These are phyloP conservation scores for Atta cephalotes DNA, from an alignment of 1,140 invertebrate species.

Conservation along the genomic window DNA sequence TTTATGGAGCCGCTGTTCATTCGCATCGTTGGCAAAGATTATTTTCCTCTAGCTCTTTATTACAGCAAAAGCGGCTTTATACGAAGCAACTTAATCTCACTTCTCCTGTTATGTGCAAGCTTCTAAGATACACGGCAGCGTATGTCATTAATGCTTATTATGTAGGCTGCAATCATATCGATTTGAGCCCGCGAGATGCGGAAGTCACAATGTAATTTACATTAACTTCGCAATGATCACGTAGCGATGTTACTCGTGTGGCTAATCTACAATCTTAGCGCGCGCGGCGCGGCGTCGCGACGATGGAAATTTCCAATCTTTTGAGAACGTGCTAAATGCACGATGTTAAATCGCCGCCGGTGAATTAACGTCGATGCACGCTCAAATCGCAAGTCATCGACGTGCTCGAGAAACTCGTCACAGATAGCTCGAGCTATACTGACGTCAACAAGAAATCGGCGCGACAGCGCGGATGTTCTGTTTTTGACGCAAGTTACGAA, in stretches of 20 bases:
- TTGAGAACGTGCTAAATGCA: slow-evolving; percentile 49
- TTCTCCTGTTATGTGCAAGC: background rate
- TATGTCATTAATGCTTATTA: slow-evolving; percentile 48
- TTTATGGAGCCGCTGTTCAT: slow-evolving; percentile 49
- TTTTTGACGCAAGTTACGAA: slow-evolving; percentile 65
- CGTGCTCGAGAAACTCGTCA: slow-evolving; percentile 9
- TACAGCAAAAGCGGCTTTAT: background rate
- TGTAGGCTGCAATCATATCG: slow-evolving; percentile 38
- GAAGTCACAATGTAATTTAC: slow-evolving; percentile 39
- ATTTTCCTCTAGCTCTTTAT: slow-evolving; percentile 34
- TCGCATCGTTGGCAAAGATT: slow-evolving; percentile 36
- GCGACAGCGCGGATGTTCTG: background rate
- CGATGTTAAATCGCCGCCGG: slow-evolving; percentile 42
- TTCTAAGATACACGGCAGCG: background rate
- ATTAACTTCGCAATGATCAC: slow-evolving; percentile 27
- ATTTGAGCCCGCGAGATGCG: slow-evolving; percentile 12
- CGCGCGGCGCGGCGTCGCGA: slow-evolving; percentile 31
- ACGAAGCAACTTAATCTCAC: background rate
- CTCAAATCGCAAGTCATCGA: slow-evolving; percentile 36
- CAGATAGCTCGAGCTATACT: background rate
- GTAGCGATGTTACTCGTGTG: slow-evolving; percentile 28
- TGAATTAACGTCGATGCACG: slow-evolving; percentile 42
- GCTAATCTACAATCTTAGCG: slow-evolving; percentile 42
- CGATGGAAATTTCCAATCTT: slow-evolving; percentile 61
- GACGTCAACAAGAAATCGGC: slow-evolving; percentile 32